phyloP scores from a whole-genome alignment of 1,140 invertebrate genomes.

The Stegodyphus dumicola region DNA sequence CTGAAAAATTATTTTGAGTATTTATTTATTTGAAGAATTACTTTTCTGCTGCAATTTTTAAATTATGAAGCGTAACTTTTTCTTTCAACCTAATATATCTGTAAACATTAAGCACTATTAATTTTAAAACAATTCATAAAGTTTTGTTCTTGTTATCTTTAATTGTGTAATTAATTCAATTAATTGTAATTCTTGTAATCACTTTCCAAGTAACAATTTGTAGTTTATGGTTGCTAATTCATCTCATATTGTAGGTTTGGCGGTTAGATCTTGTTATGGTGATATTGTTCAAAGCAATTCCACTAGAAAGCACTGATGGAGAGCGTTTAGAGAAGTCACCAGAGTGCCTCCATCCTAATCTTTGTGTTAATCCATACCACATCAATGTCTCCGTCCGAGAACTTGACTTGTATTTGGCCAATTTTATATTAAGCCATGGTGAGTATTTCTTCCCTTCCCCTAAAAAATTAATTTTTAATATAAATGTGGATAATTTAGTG shows the following conservation, averaged over 20 bases:
- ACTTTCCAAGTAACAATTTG: background rate
- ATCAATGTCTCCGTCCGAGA: constrained; percentile 99
- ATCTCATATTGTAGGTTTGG: constrained; percentile 81
- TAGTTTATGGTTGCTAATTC: background rate
- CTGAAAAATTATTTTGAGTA: no score
- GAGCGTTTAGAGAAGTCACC: constrained; percentile 97
- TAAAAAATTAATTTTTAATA: no score
- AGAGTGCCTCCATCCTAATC: constrained; percentile 93
- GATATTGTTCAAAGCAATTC: constrained; percentile 99
- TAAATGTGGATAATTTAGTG: no score
- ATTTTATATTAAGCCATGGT: constrained; percentile 99
- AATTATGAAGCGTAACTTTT: no score
- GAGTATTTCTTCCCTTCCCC: background rate
- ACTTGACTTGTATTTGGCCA: constrained; percentile 97
- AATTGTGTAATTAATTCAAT: no score
- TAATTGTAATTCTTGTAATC: no score
- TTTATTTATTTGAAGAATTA: no score
- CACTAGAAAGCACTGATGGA: constrained; percentile 98
- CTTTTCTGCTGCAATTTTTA: no score
- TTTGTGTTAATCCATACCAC: constrained; percentile 99
- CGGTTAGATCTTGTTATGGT: constrained; percentile 99
- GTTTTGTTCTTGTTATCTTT: no score
- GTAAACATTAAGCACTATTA: no score
- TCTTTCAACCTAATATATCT: no score
- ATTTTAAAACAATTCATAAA: no score